A percentile compares a stretch with the other conserved stretches of the same genome.
Evolutionary conservation across 2,113 vertebrate genomes (phyloP).

Genomic region (Syngnathoides biaculeatus): DNA sequence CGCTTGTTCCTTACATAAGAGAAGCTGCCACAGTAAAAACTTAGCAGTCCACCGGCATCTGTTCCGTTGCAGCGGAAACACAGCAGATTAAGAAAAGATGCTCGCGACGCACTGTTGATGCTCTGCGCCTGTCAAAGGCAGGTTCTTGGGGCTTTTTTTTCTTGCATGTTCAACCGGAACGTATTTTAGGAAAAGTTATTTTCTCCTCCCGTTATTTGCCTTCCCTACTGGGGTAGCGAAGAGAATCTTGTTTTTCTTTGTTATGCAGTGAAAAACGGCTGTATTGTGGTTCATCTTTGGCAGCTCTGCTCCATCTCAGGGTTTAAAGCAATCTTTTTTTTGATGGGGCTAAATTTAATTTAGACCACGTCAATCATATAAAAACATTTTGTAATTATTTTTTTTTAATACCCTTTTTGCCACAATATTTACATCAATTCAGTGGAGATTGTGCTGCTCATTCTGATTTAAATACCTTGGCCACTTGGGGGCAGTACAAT

Average conservation of each 20-base stretch:
- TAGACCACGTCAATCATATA: no score
- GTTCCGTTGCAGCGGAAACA: conserved; percentile 31
- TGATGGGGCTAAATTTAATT: no score
- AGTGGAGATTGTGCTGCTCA: no score
- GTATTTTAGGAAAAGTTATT: conserved; percentile 18
- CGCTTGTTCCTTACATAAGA: conserved; percentile 2
- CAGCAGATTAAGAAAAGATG: conserved; percentile 11
- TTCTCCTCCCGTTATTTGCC: neutral
- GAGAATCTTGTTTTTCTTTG: neutral
- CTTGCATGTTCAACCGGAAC: conserved; percentile 11
- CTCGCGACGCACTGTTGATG: conserved; percentile 13
- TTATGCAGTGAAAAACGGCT: neutral
- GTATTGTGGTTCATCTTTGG: neutral
- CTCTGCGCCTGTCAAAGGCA: conserved; percentile 22
- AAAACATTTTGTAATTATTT: no score
- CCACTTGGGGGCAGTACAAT: no score
- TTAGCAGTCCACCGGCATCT: conserved; percentile 35
- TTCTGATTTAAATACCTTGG: no score
- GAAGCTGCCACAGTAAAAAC: conserved; percentile 8
- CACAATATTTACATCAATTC: no score
- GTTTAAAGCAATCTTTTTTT: no score
- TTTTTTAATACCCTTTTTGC: no score
- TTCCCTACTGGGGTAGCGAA: neutral
- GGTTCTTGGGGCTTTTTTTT: conserved; percentile 3
- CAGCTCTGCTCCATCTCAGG: no score